Base-by-base conservation (phyloP, 2,888 invertebrate species). In the Acanthosepion esculentum region DNA sequence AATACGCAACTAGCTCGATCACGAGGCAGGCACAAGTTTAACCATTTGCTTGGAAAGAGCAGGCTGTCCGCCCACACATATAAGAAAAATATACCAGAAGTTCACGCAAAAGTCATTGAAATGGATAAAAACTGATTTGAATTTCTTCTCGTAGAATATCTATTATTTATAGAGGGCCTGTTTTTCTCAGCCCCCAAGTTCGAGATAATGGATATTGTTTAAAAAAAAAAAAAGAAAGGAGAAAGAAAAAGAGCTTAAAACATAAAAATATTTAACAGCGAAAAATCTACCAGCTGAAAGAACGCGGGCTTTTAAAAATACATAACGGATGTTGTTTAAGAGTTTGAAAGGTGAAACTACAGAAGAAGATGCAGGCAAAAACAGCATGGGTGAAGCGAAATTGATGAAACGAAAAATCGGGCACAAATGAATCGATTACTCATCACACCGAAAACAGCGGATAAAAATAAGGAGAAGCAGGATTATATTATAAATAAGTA, bases 371-470 rank as follows among this genome's bases (percentile, higher is more conserved):
- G 78, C 78, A 15, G 78, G 78, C 3, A 78, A 78, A 78, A n/a
- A 33, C 78, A 78, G 78, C 78, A 78, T n/a, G 78, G n/a, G n/a
- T 15, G n/a, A 78, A n/a, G 12, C 33, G 33, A 33, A 78, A 33
- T n/a, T 33, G n/a, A 10, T 78, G 78, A 15, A 78, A 78, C 3
- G 15, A 12, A 78, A 78, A 78, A 33, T 15, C 78, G 78, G 78
- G n/a, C n/a, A n/a, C n/a, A 78, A 78, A 78, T 78, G 15, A n/a
- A 78, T n/a, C 78, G 78, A 78, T 78, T 78, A 78, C 78, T 78
- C 78, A 78, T 78, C 78, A n/a, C 78, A 33, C 15, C 12, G 78
- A n/a, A 12, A n/a, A 78, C n/a, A 78, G 78, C n/a, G 5, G 78
- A n/a, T 78, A 78, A 78, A 12, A n/a, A 78, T 78, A 78, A n/a